Evolutionary conservation across 2,113 vertebrate species (phyloP).

Genomic region (Setophaga coronata): DNA sequence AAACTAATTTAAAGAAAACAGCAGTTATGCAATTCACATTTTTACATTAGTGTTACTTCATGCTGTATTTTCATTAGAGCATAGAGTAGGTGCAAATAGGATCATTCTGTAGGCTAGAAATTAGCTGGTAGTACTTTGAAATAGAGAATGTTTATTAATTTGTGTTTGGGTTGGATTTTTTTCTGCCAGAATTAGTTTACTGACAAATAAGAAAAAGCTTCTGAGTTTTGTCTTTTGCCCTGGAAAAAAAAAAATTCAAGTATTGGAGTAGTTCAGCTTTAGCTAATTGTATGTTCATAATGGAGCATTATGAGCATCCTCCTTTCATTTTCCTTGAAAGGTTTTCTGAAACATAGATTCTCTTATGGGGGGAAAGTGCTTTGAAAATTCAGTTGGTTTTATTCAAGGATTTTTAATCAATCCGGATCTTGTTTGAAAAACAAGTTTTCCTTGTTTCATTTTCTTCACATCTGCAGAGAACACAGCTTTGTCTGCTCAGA

Average conservation of each 20-base stretch:
- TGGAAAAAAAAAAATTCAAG: rapidly evolving
- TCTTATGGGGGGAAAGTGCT: background rate
- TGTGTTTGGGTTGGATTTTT: no score
- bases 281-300: background rate
- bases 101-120: background rate
- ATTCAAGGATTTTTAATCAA: background rate
- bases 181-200: background rate
- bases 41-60: background rate
- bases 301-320: background rate
- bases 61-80: background rate
- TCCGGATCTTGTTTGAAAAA: background rate
- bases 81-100: background rate
- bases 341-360: background rate
- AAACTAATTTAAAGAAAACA: background rate
- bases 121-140: background rate
- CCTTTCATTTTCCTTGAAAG: background rate
- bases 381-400: background rate
- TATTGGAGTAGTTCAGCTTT: background rate
- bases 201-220: background rate
- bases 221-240: background rate
- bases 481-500: background rate
- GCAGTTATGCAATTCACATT: background rate
- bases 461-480: slow-evolving; percentile 12
- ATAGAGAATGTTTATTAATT: background rate
- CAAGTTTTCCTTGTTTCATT: slow-evolving; percentile 18